These are phyloP conservation scores for Scaptomyza montana DNA, from an alignment of 1,140 invertebrate species.

Conservation along the genomic window DNA sequence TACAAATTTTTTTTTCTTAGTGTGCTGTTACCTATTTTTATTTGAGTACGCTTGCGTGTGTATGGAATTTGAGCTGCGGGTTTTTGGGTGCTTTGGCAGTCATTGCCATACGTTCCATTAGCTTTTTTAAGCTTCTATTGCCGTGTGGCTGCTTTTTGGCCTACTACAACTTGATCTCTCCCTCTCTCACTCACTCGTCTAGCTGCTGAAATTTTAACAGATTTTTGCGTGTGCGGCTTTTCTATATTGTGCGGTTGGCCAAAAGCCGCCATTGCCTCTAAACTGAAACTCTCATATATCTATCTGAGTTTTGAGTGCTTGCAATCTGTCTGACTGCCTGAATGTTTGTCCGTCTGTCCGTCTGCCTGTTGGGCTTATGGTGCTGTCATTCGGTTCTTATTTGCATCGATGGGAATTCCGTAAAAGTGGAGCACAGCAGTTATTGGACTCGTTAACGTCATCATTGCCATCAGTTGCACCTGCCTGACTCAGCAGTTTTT, in stretches of 20 bases:
- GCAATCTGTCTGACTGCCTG: slow-evolving; percentile 9
- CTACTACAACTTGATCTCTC: slow-evolving; percentile 14
- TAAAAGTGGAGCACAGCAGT: slow-evolving; percentile 37
- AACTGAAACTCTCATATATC: slow-evolving; percentile 20
- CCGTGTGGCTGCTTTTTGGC: slow-evolving; percentile 36
- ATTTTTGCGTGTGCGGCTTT: slow-evolving; percentile 67
- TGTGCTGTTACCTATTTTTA: not conserved
- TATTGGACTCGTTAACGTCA: slow-evolving; percentile 78
- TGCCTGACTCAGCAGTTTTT: slow-evolving; percentile 56
- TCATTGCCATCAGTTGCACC: slow-evolving; percentile 71
- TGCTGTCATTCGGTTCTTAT: slow-evolving; percentile 32
- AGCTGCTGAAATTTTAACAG: slow-evolving; percentile 73
- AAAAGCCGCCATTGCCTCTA: slow-evolving; percentile 35
- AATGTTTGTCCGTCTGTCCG: not conserved
- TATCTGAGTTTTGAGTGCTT: slow-evolving; percentile 16
- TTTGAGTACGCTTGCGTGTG: slow-evolving; percentile 22
- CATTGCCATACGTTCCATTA: slow-evolving; percentile 72
- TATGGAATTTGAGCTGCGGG: not conserved
- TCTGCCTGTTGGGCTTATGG: slow-evolving; percentile 18
- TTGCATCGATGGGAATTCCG: slow-evolving; percentile 36
- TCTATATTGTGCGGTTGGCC: slow-evolving; percentile 63
- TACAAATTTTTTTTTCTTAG: no score
- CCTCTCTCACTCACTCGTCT: not conserved
- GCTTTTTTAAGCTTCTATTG: slow-evolving; percentile 79
- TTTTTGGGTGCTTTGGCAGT: slow-evolving; percentile 28